Conservation (phyloP, 2,888 invertebrate species). For the Agrochola lychnidis region DNA sequence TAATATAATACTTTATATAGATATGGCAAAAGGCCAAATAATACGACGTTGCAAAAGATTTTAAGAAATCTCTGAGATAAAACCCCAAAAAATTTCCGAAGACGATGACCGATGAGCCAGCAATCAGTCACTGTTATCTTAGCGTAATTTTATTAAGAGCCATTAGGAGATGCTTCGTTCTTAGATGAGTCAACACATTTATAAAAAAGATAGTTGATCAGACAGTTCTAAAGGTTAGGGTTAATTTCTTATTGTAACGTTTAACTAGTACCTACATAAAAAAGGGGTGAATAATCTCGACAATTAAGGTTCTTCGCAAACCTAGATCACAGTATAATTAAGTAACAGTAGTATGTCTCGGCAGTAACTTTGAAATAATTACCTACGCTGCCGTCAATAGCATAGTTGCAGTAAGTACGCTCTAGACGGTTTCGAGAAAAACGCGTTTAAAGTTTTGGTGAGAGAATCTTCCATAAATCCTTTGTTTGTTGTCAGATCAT, state of each 20-base stretch:
- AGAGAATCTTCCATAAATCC: no score
- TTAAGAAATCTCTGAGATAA: constrained; percentile 4
- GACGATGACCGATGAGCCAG: constrained; percentile 28
- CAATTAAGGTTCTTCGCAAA: not conserved
- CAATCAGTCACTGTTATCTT: constrained; percentile 24
- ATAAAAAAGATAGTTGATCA: not conserved
- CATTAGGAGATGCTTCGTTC: constrained; percentile 6
- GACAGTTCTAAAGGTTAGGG: no score
- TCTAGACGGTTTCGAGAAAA: no score
- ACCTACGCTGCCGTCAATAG: no score
- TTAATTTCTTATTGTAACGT: not conserved
- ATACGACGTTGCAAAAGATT: constrained; percentile 16
- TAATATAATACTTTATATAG: no score
- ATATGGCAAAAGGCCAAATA: not conserved
- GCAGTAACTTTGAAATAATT: no score
- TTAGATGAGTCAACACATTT: constrained; percentile 20
- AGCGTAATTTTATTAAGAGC: constrained; percentile 40
- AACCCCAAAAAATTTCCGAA: not conserved
- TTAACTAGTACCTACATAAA: not conserved
- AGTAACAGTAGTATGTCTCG: no score
- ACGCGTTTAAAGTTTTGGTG: no score
- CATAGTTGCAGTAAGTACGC: no score
- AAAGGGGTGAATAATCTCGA: not conserved
- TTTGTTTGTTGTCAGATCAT: no score
- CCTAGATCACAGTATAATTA: no score